These are phyloP conservation scores for Pollenia labialis DNA, from an alignment of 2,888 invertebrate genomes.

Conservation along the genomic window DNA sequence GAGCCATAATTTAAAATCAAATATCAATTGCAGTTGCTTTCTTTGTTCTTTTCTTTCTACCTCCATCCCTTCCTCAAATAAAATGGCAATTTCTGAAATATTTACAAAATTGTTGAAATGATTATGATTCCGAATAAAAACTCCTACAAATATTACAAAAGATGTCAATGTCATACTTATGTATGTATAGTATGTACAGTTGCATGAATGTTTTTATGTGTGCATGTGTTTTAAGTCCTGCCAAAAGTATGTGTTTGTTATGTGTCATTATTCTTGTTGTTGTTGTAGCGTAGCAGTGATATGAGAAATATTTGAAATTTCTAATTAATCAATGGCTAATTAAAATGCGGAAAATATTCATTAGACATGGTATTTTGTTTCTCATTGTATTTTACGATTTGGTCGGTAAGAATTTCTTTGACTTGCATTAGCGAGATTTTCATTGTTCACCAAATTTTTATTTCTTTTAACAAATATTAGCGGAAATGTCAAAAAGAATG, in stretches of 20 bases:
- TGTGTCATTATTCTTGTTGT: neutral
- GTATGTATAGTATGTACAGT: constrained; percentile 1
- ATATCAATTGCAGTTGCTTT: constrained; percentile 61
- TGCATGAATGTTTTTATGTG: neutral
- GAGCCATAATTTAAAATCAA: constrained; percentile 41
- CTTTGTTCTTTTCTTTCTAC: neutral
- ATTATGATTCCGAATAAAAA: constrained; percentile 38
- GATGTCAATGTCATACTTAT: constrained; percentile 62
- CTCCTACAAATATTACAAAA: constrained; percentile 48
- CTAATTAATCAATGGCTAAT: constrained; percentile 72
- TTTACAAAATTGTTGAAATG: constrained; percentile 62
- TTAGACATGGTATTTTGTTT: constrained; percentile 63
- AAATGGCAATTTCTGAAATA: constrained; percentile 30
- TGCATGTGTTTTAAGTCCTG: neutral
- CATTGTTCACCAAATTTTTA: constrained; percentile 12
- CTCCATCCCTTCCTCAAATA: neutral
- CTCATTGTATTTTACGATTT: constrained; percentile 47
- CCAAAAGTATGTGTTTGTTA: constrained; percentile 8
- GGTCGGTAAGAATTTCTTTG: neutral
- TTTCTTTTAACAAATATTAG: constrained; percentile 7
- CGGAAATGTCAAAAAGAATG: constrained; percentile 39
- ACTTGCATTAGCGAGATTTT: constrained; percentile 5
- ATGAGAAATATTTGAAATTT: constrained; percentile 70
- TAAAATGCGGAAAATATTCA: constrained; percentile 67
- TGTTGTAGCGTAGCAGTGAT: constrained; percentile 32